Evolutionary conservation across 2,797 vertebrate genomes (phyloP).

Genomic region (Ptychobarbus kaznakovi): DNA sequence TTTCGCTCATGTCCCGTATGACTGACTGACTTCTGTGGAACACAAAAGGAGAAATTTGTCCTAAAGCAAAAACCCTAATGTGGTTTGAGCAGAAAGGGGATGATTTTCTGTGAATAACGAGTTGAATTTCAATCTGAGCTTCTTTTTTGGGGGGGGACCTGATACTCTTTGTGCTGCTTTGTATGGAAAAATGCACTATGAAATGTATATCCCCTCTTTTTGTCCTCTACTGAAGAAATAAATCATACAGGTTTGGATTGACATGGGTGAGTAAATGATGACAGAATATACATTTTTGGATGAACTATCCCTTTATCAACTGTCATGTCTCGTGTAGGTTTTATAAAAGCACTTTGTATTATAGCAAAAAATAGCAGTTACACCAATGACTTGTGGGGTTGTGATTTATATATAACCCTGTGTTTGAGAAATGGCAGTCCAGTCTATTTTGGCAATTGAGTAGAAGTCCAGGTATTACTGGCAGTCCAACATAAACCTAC

Average conservation of each 20-base stretch:
- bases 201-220: neutral
- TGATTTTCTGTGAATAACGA: neutral
- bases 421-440: neutral
- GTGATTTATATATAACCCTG: slow-evolving; percentile 23
- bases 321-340: neutral
- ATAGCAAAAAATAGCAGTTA: neutral
- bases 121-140: neutral
- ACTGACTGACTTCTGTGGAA: neutral
- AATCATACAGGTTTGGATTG: neutral
- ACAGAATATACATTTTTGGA: neutral
- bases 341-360: neutral
- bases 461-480: slow-evolving; percentile 18
- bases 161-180: neutral
- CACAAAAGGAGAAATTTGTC: slow-evolving; percentile 1
- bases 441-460: slow-evolving; percentile 6
- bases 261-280: neutral
- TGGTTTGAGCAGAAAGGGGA: neutral
- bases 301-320: neutral
- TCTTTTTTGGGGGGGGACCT: neutral
- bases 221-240: neutral
- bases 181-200: neutral
- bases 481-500: slow-evolving; percentile 5
- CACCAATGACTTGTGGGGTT: neutral
- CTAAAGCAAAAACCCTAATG: neutral
- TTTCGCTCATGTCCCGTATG: neutral